Evolutionary conservation across 2,888 invertebrate genomes (phyloP), one percentile per base, ranked within the genome.

Genomic region (Scelioninae gen. 1): DNA sequence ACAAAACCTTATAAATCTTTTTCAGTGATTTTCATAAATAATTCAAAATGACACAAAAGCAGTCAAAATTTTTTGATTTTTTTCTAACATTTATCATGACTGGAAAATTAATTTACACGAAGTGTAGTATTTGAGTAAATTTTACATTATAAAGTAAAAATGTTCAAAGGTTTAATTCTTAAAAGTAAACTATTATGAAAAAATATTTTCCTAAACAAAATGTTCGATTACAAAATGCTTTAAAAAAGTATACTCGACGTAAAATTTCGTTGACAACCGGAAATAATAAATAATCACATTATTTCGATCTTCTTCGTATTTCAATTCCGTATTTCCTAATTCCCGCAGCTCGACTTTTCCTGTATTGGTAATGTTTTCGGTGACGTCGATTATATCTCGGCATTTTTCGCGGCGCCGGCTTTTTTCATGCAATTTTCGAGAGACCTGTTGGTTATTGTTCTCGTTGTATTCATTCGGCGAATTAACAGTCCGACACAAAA

Each of bases 381-480:
- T 45, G 55, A 68, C 62, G 58, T 74, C 74, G 74, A 80, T 80
- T 80, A 74, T 80, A 74, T 68, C 80, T 74, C 74, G 53, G 62
- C 68, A 63, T 80, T 80, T 80, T 79, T 65, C 38, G 43, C 56
- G 62, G 63, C 43, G 45, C 47, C 47, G 65, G n/a, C 11, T 75
- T 75, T 65, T 74, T 75, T 55, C 65, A 58, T 40, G 58, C 75
- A 65, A 65, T 75, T 75, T 68, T 80, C 58, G 55, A 68, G 55
- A 56, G 80, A 80, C 80, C 75, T 80, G 80, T 80, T 80, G 80
- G 80, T 80, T 75, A 80, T 80, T 80, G 75, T 80, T 75, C 68
- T 75, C 80, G 65, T 72, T 75, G 75, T 58, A 75, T 80, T 75
- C 80, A 75, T 80, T 75, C 63, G 31, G 63, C 69, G 63, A 80